Conservation (phyloP, 2,113 vertebrate genomes). For the Odocoileus virginianus region DNA sequence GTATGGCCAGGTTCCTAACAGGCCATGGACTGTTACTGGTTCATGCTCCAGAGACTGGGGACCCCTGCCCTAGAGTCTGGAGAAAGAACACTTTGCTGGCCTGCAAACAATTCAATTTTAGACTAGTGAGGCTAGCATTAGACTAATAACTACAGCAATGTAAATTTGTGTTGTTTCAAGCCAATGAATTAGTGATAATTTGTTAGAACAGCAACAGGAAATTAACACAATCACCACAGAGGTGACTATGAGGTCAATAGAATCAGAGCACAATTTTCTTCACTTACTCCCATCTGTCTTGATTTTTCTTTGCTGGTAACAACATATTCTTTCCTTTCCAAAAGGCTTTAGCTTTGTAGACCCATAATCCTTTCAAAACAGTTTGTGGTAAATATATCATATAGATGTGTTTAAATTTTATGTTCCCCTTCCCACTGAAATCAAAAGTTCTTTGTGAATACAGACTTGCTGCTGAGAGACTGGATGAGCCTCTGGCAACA, state of each 20-base stretch:
- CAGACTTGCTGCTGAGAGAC: neutral
- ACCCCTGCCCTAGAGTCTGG: neutral
- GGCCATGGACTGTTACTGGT: neutral
- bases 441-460: constrained; percentile 17
- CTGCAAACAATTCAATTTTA: rapidly evolving
- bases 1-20: neutral
- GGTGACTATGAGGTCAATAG: neutral
- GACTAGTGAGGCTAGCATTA: neutral
- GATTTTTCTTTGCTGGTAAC: neutral
- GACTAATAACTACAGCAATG: neutral
- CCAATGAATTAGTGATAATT: neutral
- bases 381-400: neutral
- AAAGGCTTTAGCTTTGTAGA: neutral
- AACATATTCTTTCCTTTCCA: neutral
- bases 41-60: neutral
- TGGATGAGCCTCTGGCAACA: neutral
- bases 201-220: neutral
- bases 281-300: neutral
- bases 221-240: neutral
- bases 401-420: neutral
- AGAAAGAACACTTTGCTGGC: neutral
- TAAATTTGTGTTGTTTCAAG: neutral
- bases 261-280: neutral
- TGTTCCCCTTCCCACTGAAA: neutral
- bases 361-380: neutral